Evolutionary conservation across 2,797 vertebrate genomes (phyloP), one percentile per base, ranked within the genome.

Genomic region (Anguilla obscura): DNA sequence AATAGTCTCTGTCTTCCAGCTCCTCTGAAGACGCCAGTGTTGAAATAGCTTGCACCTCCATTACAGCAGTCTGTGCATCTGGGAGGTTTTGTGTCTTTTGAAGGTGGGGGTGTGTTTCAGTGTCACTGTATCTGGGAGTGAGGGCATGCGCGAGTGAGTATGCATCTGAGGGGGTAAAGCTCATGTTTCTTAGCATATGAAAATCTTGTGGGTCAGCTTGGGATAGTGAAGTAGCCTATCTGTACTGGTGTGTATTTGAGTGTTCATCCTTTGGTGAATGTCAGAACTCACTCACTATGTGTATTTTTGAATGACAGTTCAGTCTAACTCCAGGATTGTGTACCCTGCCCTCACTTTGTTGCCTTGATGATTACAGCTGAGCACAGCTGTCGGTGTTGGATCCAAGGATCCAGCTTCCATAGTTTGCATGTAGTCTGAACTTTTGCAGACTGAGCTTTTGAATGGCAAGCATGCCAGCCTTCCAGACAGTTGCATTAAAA

Each of bases 381-480:
- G 12, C 36, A 66, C 80, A 40, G 69, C 52, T 56, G 87, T 60
- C 48, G 45, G n/a, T 48, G 5, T 21, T 74, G 18, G 33, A 30
- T 40, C 10, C 18, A 4, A 76, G 86, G 7, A 33, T 48, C 58
- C 94, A 93, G 95, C 96, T 96, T 93, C 95, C 93, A 96, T 96
- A 95, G 95, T 96, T 95, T 94, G 94, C 88, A 92, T 92, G 91
- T 93, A 94, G 94, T 93, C 93, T 96, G 95, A 95, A 94, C 96
- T 95, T 94, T 58, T 60, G 60, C 40, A 66, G 50, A 71, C 33
- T 63, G 76, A 88, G 45, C 30, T 74, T 45, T 18, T 69, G 76
- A 54, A 84, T 56, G 60, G 40, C 50, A 27, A 82, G 45, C 74
- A 71, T 48, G 60, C 50, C 12, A n/a, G 16, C 27, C 80, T 82